Percentiles rank a stretch among this genome's conserved stretches.
phyloP scores from a whole-genome alignment of 2,113 vertebrate species.

The Lagopus muta region DNA sequence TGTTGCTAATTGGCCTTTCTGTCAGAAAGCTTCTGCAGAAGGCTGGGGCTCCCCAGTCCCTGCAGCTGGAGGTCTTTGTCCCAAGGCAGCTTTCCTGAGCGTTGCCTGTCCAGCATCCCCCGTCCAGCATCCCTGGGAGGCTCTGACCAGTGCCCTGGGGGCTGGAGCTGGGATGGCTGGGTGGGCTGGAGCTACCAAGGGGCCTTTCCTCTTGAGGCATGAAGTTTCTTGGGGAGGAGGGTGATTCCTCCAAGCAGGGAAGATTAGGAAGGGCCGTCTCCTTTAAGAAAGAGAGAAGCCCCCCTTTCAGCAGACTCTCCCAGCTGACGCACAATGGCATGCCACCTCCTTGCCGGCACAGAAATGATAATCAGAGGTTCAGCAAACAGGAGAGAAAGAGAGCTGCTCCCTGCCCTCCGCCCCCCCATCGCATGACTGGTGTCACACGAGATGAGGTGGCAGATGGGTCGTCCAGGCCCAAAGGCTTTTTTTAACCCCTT shows the following conservation, averaged over 20 bases:
- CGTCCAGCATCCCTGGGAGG: not conserved
- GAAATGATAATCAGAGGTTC: constrained; percentile 70
- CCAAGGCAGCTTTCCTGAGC: not conserved
- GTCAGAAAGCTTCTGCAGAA: not conserved
- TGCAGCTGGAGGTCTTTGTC: not conserved
- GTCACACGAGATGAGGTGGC: constrained; percentile 58
- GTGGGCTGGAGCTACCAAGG: not conserved
- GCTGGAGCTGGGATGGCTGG: not conserved
- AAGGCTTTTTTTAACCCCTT: constrained; percentile 55
- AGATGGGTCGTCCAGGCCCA: constrained; percentile 42
- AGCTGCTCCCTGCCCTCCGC: constrained; percentile 48
- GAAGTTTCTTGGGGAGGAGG: not conserved
- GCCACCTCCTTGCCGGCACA: constrained; percentile 50
- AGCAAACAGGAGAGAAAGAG: constrained; percentile 48
- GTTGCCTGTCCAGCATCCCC: not conserved
- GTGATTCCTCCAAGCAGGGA: not conserved
- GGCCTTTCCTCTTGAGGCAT: not conserved
- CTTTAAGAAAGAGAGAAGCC: constrained; percentile 58
- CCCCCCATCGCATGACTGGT: not conserved
- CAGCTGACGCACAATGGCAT: constrained; percentile 51
- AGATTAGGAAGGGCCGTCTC: constrained; percentile 22
- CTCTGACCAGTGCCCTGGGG: not conserved
- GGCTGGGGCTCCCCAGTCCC: not conserved
- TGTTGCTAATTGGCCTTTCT: constrained; percentile 15
- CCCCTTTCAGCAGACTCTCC: constrained; percentile 44